Percentiles rank a stretch among this genome's conserved stretches.
Evolutionary conservation across 23 tunicate genomes (phyloP).

Genomic region (Oikopleura albicans): DNA sequence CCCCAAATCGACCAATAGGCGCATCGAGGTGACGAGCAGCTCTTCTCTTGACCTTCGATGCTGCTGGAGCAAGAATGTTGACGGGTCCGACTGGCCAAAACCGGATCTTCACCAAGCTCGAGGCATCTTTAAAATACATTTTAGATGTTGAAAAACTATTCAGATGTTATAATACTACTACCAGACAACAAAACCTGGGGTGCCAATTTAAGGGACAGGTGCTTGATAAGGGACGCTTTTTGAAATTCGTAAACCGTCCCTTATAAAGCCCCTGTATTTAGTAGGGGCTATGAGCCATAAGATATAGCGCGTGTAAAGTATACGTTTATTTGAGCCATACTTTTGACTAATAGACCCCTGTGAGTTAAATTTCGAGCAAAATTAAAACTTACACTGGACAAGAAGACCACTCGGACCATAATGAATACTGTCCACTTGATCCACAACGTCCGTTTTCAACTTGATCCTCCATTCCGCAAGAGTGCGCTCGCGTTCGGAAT

Average conservation of each 20-base stretch:
- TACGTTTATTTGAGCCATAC: too few relatives aligned
- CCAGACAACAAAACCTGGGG: too few relatives aligned
- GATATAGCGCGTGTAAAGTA: too few relatives aligned
- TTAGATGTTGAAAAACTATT: too few relatives aligned
- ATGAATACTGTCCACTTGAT: conserved; percentile 23
- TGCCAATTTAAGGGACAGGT: too few relatives aligned
- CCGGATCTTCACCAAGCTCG: neutral
- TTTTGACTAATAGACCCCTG: too few relatives aligned
- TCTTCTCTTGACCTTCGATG: neutral
- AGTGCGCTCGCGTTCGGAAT: conserved; percentile 29
- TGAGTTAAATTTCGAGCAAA: too few relatives aligned
- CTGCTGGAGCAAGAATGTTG: neutral
- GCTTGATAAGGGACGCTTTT: too few relatives aligned
- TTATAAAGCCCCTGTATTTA: too few relatives aligned
- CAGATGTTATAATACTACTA: too few relatives aligned
- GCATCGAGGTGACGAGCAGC: neutral
- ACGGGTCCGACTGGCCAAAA: neutral
- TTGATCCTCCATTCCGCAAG: conserved; percentile 39
- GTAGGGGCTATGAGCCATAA: too few relatives aligned
- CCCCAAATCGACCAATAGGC: neutral
- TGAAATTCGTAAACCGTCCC: too few relatives aligned
- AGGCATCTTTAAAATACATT: neutral
- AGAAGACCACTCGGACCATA: conserved; percentile 26
- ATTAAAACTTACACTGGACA: conserved; percentile 14
- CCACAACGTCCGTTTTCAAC: conserved; percentile 36